Evolutionary conservation across 64 coral and sea anemone genomes (phyloP), one percentile per base, ranked within the genome.

Genomic region (Anthopleura sola): DNA sequence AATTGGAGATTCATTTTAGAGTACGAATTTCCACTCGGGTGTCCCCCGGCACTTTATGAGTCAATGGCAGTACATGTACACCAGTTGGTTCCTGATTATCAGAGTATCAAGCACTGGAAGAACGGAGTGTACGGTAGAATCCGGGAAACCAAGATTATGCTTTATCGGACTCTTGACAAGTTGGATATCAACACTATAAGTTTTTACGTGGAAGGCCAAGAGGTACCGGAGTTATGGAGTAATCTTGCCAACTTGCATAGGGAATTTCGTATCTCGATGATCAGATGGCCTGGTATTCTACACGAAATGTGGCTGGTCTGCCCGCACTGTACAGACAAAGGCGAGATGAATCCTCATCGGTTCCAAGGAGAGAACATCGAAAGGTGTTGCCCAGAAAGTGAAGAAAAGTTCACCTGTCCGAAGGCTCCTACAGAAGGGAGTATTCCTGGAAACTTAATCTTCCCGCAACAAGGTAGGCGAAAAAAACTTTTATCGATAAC

Each of bases 301-400:
- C 80, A 60, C 39, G 75, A 93, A 40, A 48, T 84, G 71, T 93
- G 86, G 83, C 64, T 85, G 44, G 87, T 93, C 32, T 93, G 91
- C 23, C 91, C 91, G 37, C 82, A 89, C 47, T 93, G 91, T 64
- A 85, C 84, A 19, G 7, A 24, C 5, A 9, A 48, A 79, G 76
- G 76, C 3, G 3, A 9, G 16, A n/a, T 21, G 15, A 3, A 79
- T 4, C 76, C 76, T 24, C 36, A 79, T 79, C 76, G 76, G 3
- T 79, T 79, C 15, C 76, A 46, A 46, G 76, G 76, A 6, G 76
- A 44, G 24, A 79, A 79, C 39, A 79, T 79, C 14, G 76, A 79
- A 26, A 79, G 20, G 38, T 79, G 36, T 44, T 79, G 76, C 21
- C 76, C 76, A 14, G 37, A 79, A 18, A 48, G 24, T 47, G 76